These are phyloP conservation scores for Lutraria lutraria DNA, from an alignment of 2,888 invertebrate species.

Conservation along the genomic window DNA sequence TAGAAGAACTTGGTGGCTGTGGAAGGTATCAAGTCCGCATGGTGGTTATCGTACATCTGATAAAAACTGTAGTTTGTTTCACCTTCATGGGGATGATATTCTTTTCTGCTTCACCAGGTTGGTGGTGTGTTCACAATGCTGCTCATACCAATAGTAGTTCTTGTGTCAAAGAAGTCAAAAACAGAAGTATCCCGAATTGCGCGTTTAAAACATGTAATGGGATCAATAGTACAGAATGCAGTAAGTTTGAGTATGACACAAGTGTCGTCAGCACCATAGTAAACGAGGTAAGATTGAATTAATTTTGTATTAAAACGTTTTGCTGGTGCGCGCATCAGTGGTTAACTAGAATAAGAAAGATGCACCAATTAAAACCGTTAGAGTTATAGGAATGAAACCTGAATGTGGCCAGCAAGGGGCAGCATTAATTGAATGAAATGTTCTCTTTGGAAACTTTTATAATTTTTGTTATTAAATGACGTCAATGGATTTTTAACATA, in stretches of 20 bases:
- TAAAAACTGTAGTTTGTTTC: slow-evolving; percentile 30
- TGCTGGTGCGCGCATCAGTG: too few species aligned
- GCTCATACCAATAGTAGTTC: background rate
- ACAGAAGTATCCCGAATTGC: slow-evolving; percentile 17
- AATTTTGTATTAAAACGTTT: too few species aligned
- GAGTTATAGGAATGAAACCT: too few species aligned
- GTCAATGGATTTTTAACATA: too few species aligned
- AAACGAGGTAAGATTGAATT: background rate
- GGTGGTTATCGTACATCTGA: slow-evolving; percentile 25
- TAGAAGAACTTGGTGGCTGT: slow-evolving; percentile 41
- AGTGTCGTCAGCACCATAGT: background rate
- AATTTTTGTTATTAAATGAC: too few species aligned
- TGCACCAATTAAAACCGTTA: too few species aligned
- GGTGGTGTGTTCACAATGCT: slow-evolving; percentile 20
- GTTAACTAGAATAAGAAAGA: too few species aligned
- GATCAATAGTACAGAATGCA: background rate
- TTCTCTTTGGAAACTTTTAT: too few species aligned
- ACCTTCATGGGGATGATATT: slow-evolving; percentile 30
- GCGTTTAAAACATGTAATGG: slow-evolving; percentile 1
- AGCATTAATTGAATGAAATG: too few species aligned
- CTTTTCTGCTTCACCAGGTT: slow-evolving; percentile 27
- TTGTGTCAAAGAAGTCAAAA: background rate
- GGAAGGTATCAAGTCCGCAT: slow-evolving; percentile 38
- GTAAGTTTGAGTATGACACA: background rate
- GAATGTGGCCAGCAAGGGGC: too few species aligned